phyloP scores from a whole-genome alignment of 2,888 invertebrate genomes.

The Brachypalpus laphriformis region DNA sequence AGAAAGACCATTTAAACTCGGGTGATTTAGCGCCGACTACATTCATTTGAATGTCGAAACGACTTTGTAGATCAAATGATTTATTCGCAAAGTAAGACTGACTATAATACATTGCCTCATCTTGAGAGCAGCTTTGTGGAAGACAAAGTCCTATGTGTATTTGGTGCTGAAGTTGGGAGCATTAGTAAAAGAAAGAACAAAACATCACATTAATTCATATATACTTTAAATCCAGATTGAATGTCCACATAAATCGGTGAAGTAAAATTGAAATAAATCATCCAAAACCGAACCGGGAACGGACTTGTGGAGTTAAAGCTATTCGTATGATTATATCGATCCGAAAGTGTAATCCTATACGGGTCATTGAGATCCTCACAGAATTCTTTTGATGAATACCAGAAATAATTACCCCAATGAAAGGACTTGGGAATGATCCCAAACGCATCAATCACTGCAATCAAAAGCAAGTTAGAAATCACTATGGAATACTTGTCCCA shows the following conservation, averaged over 20 bases:
- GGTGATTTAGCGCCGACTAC: constrained; percentile 76
- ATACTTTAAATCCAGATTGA: background rate
- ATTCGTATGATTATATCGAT: background rate
- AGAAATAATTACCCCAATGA: background rate
- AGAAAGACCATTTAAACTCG: constrained; percentile 77
- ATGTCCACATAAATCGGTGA: background rate
- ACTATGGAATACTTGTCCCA: background rate
- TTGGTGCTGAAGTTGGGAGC: background rate
- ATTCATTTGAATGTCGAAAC: constrained; percentile 78
- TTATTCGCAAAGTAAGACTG: constrained; percentile 78
- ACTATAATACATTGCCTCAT: constrained; percentile 77
- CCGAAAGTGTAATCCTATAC: background rate
- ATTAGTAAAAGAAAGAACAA: background rate
- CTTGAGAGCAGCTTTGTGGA: constrained; percentile 81
- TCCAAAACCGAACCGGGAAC: background rate
- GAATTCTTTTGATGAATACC: background rate
- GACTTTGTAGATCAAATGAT: constrained; percentile 78
- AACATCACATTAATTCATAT: background rate
- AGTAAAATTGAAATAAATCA: background rate
- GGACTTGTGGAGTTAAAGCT: background rate
- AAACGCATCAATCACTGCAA: background rate
- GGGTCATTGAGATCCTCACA: background rate
- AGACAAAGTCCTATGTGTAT: constrained; percentile 83
- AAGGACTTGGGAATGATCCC: background rate
- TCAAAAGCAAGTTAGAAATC: background rate